Evolutionary conservation across 2,113 vertebrate genomes (phyloP), one percentile per base, ranked within the genome.

Genomic region (Dromiciops gliroides): DNA sequence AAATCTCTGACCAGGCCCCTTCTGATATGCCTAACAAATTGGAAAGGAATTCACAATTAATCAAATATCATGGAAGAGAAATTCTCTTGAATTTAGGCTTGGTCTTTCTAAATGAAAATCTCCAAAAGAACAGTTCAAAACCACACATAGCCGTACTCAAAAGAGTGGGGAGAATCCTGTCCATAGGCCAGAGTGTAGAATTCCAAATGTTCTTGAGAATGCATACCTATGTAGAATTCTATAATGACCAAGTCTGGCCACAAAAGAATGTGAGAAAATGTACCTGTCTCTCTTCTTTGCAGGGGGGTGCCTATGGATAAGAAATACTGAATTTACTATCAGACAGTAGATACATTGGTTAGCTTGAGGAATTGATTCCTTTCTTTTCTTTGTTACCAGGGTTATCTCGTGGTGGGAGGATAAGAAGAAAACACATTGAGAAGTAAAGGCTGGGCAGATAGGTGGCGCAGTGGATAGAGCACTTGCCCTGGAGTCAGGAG

Each of bases 31-130:
- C 51, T 89, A 48, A 83, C 2, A 22, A n/a, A 96, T 95, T 94
- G 94, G 53, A 91, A 94, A 51, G 75, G 37, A 67, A 49, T 49
- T 90, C 48, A 90, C 47, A 90, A 90, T 49, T 48, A 28, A 90
- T 50, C 47, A 90, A 90, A 50, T 50, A 90, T 28, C 47, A 90
- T 31, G 51, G 56, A 91, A 89, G 26, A 94, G 48, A 23, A 50
- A 93, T 60, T 51, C 93, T 90, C 90, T n/a, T 90, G 44, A 97
- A 93, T 90, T 48, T 94, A 37, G 93, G 52, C 44, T 48, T 91
- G 51, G 88, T 75, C 92, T 94, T 95, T 89, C 90, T 94, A 95
- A 96, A 92, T 93, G 51, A 95, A 97, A 94, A 96, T 88, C 37
- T 44, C 51, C 92, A 95, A 91, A 24, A 24, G 24, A 88, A 94